Percentiles rank a stretch among this genome's conserved stretches.
Conservation (phyloP, 2,113 vertebrate species). For the Limnothrissa miodon region DNA sequence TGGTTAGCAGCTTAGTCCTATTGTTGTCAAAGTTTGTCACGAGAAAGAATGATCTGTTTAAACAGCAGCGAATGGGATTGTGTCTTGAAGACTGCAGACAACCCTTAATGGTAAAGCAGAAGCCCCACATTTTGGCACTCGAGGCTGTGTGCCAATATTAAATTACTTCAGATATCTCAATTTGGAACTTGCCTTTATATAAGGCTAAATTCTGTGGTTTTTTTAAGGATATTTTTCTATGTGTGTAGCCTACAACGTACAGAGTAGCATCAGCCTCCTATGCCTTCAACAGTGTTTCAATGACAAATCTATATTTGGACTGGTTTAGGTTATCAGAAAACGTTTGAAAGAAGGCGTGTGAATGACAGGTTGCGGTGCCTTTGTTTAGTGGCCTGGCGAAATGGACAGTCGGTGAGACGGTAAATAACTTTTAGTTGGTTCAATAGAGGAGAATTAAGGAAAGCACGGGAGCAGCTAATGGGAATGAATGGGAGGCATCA, state of each 20-base stretch:
- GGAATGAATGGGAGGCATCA: slow-evolving; percentile 78
- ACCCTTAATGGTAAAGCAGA: slow-evolving; percentile 9
- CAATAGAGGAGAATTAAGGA: slow-evolving; percentile 74
- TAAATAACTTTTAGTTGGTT: slow-evolving; percentile 75
- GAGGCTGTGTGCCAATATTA: slow-evolving; percentile 2
- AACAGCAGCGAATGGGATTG: slow-evolving; percentile 5
- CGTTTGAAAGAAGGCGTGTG: neutral
- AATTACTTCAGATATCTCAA: slow-evolving; percentile 8
- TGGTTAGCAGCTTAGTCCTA: slow-evolving; percentile 14
- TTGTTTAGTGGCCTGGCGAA: neutral
- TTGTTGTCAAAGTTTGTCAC: slow-evolving; percentile 15
- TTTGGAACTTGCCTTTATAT: neutral
- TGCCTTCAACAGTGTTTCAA: neutral
- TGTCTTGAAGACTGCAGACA: slow-evolving; percentile 11
- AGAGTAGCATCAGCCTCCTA: neutral
- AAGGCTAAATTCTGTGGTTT: neutral
- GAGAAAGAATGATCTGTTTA: slow-evolving; percentile 12
- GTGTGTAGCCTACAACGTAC: neutral
- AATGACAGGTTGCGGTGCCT: neutral
- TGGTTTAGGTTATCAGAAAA: neutral
- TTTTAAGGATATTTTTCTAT: neutral
- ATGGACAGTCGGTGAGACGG: slow-evolving; percentile 51
- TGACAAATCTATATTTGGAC: neutral
- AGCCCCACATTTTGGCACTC: neutral
- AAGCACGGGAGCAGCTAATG: slow-evolving; percentile 71